Conservation (phyloP, 1,140 invertebrate species). For the Vanessa atalanta region DNA sequence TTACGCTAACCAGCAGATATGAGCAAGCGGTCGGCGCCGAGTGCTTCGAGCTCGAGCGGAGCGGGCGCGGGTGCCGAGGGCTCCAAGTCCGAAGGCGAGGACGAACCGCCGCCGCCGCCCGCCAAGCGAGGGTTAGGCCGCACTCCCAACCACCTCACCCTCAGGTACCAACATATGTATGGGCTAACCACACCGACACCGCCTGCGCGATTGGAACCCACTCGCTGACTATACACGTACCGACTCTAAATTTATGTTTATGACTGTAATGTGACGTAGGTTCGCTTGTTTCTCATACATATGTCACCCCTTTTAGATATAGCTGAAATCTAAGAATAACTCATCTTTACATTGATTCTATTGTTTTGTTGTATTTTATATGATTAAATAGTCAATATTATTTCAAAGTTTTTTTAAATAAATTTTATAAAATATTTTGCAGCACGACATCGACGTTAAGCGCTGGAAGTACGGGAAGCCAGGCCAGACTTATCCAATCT, state of each 20-base stretch:
- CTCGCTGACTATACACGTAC: conserved; percentile 22
- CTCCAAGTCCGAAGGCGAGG: conserved; percentile 93
- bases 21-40: conserved; percentile 35
- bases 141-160: conserved; percentile 94
- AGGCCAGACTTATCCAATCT: conserved; percentile 95
- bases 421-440: conserved; percentile 40
- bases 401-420: not conserved
- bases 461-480: conserved; percentile 95
- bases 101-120: conserved; percentile 87
- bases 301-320: conserved; percentile 53
- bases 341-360: not conserved
- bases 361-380: not conserved
- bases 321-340: no score
- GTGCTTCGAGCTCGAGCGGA: conserved; percentile 56
- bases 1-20: not conserved
- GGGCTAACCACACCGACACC: conserved; percentile 56
- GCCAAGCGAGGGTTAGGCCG: conserved; percentile 89
- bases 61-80: conserved; percentile 80
- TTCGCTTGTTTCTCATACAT: conserved; percentile 72
- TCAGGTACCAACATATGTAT: conserved; percentile 84
- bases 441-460: conserved; percentile 96
- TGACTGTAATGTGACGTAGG: conserved; percentile 47
- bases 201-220: conserved; percentile 26
- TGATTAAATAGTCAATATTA: not conserved
- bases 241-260: conserved; percentile 57